Base-by-base conservation (phyloP, 2,113 vertebrate genomes). In the Ailuropoda melanoleuca region DNA sequence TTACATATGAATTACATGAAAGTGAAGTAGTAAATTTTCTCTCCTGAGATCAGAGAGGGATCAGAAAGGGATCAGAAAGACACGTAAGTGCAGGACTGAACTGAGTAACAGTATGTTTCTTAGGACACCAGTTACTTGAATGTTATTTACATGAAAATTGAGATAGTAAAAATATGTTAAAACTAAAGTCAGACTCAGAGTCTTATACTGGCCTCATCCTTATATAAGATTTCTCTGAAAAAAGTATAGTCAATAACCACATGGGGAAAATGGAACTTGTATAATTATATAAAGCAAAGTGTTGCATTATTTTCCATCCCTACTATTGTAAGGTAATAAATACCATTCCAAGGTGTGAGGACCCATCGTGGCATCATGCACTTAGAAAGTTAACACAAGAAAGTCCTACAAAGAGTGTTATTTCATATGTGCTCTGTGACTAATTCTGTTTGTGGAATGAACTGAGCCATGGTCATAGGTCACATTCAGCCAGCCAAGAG, bases 401-500 rank as follows among this genome's bases (percentile, higher is more conserved):
- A 74, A 87, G 55, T 86, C 70, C 31, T 77, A 1, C 19, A 6
- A 88, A 77, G 78, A 94, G 53, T 93, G 83, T 56, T 97, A 72
- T 60, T 84, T 91, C 37, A 18, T 86, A 78, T 80, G 39, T 0
- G 1, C 26, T 60, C 60, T 12, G 0, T 93, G 82, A 12, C 88
- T 96, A 95, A 97, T n/a, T 95, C 95, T 98, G 95, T 97, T 95
- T 96, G 87, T 66, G 66, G 89, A 97, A 80, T 91, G 89, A 97
- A 88, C 70, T 94, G 93, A 80, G 74, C 83, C 0, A 6, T 88
- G 92, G 53, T 95, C 97, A 91, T 72, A 92, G 90, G 0, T 86
- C 94, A 92, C 72, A 95, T 93, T 96, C 80, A 96, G 92, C 95
- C 8, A 97, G 98, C 98, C 98, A 98, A 96, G 15, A 96, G 70